Evolutionary conservation across 2,888 invertebrate genomes (phyloP).

Genomic region (Mesorhabditis spiculigera): DNA sequence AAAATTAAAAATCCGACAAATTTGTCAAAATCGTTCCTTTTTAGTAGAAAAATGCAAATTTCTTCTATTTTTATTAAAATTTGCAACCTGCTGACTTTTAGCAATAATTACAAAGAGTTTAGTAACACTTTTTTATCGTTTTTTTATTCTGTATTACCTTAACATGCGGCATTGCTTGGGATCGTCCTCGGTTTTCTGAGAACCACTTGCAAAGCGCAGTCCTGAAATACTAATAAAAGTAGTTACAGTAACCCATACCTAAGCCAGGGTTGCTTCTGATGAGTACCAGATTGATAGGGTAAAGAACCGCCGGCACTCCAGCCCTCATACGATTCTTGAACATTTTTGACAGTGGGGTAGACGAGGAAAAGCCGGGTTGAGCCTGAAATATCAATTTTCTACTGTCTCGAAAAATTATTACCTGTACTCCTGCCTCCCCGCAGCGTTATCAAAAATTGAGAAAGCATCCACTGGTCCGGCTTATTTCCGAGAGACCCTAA

Average conservation of each 20-base stretch:
- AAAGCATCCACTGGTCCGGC: not conserved
- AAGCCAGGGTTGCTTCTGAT: constrained; percentile 70
- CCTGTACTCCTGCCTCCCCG: not conserved
- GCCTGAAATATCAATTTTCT: constrained; percentile 7
- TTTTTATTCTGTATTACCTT: constrained; percentile 71
- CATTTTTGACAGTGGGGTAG: constrained; percentile 80
- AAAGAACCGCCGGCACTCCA: constrained; percentile 81
- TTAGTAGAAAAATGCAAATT: constrained; percentile 60
- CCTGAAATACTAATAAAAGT: not conserved
- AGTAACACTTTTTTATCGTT: too few species aligned
- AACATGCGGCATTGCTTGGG: constrained; percentile 87
- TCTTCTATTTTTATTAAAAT: not conserved
- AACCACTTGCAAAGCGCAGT: constrained; percentile 69
- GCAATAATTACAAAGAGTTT: too few species aligned
- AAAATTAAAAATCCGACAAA: not conserved
- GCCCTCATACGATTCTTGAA: constrained; percentile 78
- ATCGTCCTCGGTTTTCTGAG: constrained; percentile 70
- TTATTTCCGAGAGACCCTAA: constrained; percentile 43
- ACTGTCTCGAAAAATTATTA: not conserved
- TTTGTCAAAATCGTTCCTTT: not conserved
- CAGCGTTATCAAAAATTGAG: not conserved
- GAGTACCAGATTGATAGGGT: constrained; percentile 75
- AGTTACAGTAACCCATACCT: constrained; percentile 7
- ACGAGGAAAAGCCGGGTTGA: constrained; percentile 58
- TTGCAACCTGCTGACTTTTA: too few species aligned